Percentiles rank a stretch among this genome's conserved stretches.
Conservation (phyloP, 2,888 invertebrate genomes). For the Nemapogon koenigi region DNA sequence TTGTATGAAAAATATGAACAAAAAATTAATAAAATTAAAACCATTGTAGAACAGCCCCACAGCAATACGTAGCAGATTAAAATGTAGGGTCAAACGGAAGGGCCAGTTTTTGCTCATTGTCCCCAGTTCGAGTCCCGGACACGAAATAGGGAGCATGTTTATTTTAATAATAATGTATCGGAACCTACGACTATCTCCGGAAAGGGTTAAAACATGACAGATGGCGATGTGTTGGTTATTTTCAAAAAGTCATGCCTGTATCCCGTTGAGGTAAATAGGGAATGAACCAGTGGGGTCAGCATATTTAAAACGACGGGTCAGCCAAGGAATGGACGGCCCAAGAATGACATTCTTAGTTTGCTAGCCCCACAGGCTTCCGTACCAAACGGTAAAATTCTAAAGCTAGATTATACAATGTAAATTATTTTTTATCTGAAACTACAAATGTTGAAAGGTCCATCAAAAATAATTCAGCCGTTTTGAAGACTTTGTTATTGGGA, state of each 20-base stretch:
- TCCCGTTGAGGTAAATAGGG: no score
- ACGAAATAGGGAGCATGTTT: conserved; percentile 6
- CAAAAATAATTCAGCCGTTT: no score
- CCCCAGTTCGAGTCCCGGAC: conserved; percentile 8
- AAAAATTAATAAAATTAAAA: not conserved
- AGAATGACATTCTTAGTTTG: no score
- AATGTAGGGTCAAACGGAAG: conserved; percentile 10
- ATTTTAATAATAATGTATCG: conserved; percentile 6
- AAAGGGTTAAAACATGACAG: conserved; percentile 9
- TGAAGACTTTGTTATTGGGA: no score
- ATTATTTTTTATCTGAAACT: no score
- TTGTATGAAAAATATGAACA: not conserved
- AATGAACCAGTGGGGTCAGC: no score
- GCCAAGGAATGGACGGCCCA: no score
- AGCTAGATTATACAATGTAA: no score
- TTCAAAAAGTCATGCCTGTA: not conserved
- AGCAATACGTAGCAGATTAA: conserved; percentile 4
- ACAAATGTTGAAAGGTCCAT: no score
- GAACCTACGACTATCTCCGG: not conserved
- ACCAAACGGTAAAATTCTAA: no score
- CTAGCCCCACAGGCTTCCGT: no score
- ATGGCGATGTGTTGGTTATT: not conserved
- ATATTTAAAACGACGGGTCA: no score
- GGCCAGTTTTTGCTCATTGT: conserved; percentile 9
- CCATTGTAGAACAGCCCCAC: conserved; percentile 3